These are phyloP conservation scores for Tuberolachnus salignus DNA, from an alignment of 2,888 invertebrate species.

Conservation along the genomic window DNA sequence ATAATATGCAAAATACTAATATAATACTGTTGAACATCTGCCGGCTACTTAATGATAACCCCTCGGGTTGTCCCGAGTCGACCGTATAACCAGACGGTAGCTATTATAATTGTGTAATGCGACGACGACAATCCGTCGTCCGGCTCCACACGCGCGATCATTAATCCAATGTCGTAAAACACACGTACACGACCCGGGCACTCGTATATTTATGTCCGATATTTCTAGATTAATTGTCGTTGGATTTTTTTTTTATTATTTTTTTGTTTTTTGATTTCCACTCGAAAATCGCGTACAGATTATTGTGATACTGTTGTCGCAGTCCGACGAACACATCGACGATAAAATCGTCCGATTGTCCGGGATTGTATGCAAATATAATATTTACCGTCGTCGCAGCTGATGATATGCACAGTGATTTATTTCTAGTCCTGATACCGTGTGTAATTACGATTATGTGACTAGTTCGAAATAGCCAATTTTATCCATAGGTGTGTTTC, in stretches of 20 bases:
- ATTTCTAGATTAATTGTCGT: background rate
- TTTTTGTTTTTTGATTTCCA: background rate
- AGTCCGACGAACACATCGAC: background rate
- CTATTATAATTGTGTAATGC: background rate
- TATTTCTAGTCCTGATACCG: too few species aligned
- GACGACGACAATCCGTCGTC: constrained; percentile 10
- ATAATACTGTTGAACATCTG: constrained; percentile 16
- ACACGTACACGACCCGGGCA: too few species aligned
- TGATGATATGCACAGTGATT: too few species aligned
- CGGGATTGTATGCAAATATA: too few species aligned
- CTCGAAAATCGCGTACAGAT: constrained; percentile 10
- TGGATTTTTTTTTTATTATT: background rate
- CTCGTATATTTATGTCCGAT: background rate
- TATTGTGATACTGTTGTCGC: background rate
- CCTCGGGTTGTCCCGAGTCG: constrained; percentile 1
- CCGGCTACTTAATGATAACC: constrained; percentile 32
- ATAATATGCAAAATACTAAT: constrained; percentile 31
- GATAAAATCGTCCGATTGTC: too few species aligned
- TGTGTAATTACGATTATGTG: too few species aligned
- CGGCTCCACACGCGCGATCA: background rate
- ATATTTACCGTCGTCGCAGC: too few species aligned
- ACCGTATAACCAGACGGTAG: constrained; percentile 12
- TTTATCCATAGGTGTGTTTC: too few species aligned
- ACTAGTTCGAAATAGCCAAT: too few species aligned
- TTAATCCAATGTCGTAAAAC: constrained; percentile 14